These are phyloP conservation scores for Drosophila peninsularis DNA, from an alignment of 2,888 invertebrate species.

Conservation along the genomic window DNA sequence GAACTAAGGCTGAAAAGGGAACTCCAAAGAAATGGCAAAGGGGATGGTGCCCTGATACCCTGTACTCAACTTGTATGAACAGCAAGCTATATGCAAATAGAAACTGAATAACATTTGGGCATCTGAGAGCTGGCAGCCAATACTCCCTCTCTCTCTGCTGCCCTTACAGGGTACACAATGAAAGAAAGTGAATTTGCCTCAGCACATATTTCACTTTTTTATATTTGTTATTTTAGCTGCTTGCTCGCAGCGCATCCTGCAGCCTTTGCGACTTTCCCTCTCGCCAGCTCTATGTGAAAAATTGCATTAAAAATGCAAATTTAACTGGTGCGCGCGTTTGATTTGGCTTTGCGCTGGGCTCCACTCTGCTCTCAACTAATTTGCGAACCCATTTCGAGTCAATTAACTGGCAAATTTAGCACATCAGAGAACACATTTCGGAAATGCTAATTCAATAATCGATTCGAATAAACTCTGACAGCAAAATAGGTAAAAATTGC, in stretches of 20 bases:
- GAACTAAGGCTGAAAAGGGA: neutral
- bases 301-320: constrained; percentile 71
- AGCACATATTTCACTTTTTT: constrained; percentile 49
- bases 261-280: constrained; percentile 29
- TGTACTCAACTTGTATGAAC: neutral
- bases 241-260: constrained; percentile 24
- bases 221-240: constrained; percentile 22
- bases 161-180: constrained; percentile 29
- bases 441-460: constrained; percentile 39
- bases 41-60: constrained; percentile 1
- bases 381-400: constrained; percentile 37
- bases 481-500: constrained; percentile 40
- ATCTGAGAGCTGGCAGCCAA: too few relatives aligned
- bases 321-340: constrained; percentile 17
- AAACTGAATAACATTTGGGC: neutral
- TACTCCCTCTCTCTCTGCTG: neutral
- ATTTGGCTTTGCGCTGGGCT: constrained; percentile 3
- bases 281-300: constrained; percentile 20
- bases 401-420: constrained; percentile 47
- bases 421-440: constrained; percentile 5
- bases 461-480: constrained; percentile 49
- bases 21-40: neutral
- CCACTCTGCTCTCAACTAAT: constrained; percentile 2
- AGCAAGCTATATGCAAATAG: neutral
- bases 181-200: constrained; percentile 21